phyloP scores from a whole-genome alignment of 2,113 vertebrate genomes.

The Melanostigma gelatinosum region DNA sequence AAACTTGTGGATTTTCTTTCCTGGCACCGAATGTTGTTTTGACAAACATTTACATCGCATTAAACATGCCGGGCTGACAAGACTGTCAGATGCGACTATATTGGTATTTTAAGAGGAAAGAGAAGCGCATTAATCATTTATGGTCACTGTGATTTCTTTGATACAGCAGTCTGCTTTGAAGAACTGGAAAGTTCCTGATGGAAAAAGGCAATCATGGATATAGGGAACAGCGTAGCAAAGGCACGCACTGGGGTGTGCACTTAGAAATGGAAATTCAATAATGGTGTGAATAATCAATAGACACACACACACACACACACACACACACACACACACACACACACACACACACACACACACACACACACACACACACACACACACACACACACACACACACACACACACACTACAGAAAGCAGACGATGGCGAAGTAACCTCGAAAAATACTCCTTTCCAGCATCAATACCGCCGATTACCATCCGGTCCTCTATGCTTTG shows the following conservation, averaged over 20 bases:
- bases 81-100: neutral
- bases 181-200: conserved; percentile 19
- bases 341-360: conserved; percentile 15
- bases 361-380: conserved; percentile 24
- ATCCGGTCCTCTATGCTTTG: conserved; percentile 41
- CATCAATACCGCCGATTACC: conserved; percentile 59
- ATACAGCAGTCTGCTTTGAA: conserved; percentile 42
- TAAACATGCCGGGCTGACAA: conserved; percentile 4
- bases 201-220: conserved; percentile 18
- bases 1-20: conserved; percentile 8
- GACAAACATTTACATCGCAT: conserved; percentile 12
- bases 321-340: conserved; percentile 8
- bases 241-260: conserved; percentile 20
- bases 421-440: conserved; percentile 42
- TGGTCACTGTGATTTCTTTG: conserved; percentile 29
- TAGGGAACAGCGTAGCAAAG: conserved; percentile 1
- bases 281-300: conserved; percentile 59
- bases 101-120: neutral
- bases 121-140: conserved; percentile 30
- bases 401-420: conserved; percentile 25
- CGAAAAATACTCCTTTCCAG: conserved; percentile 44
- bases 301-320: conserved; percentile 26
- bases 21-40: conserved; percentile 24
- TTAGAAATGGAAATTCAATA: conserved; percentile 59
- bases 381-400: conserved; percentile 5